Percentiles rank a stretch among this genome's conserved stretches.
Evolutionary conservation across 2,797 vertebrate genomes (phyloP).

Genomic region (Poeciliopsis turneri): DNA sequence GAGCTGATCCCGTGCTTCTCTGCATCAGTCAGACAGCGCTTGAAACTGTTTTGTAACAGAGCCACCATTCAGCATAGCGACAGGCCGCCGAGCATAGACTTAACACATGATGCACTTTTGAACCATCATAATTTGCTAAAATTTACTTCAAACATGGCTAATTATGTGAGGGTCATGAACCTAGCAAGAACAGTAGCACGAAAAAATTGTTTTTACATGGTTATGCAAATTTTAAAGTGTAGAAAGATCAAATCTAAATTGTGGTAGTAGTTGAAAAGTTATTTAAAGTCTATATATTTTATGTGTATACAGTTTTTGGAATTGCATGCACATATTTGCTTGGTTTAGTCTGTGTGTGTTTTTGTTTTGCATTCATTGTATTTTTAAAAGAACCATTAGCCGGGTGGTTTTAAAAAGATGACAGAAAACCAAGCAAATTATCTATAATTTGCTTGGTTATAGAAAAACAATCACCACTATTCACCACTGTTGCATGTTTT

Average conservation of each 20-base stretch:
- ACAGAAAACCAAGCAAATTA: not conserved
- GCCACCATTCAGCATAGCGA: conserved; percentile 55
- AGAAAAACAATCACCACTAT: not conserved
- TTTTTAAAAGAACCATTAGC: not conserved
- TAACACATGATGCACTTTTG: conserved; percentile 43
- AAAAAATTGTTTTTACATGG: not conserved
- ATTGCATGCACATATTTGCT: not conserved
- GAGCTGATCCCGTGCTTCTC: conserved; percentile 61
- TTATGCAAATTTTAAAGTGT: too few species aligned
- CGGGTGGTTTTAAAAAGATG: not conserved
- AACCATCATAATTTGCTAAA: conserved; percentile 26
- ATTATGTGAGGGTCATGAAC: conserved; percentile 3
- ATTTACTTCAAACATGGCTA: conserved; percentile 8
- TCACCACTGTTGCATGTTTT: not conserved
- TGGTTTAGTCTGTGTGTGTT: not conserved
- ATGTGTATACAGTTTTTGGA: too few species aligned
- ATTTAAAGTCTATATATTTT: not conserved
- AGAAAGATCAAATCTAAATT: not conserved
- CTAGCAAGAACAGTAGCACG: not conserved
- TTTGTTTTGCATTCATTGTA: not conserved
- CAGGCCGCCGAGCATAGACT: conserved; percentile 13
- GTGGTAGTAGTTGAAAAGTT: not conserved
- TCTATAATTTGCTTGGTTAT: not conserved
- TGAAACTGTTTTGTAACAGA: conserved; percentile 59
- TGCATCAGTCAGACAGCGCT: conserved; percentile 53